phyloP scores from a whole-genome alignment of 92 coral and sea anemone species.

The Phenganax stokvisi region DNA sequence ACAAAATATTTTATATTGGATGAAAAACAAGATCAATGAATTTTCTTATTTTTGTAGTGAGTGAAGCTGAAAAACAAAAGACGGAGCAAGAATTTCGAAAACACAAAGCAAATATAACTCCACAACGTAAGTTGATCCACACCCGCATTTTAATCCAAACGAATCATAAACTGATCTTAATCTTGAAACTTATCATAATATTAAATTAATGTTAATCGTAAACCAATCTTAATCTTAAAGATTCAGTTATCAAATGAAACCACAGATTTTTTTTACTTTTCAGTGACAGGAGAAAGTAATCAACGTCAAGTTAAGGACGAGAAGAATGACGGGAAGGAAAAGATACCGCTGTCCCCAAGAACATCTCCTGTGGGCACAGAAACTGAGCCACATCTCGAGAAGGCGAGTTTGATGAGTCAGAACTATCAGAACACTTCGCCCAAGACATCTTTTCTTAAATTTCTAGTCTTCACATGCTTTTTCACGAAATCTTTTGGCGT shows the following conservation, averaged over 20 bases:
- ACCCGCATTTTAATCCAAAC: not conserved
- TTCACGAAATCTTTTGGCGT: no score
- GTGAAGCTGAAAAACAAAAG: slow-evolving; percentile 10
- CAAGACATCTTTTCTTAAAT: no score
- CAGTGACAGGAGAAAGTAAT: slow-evolving; percentile 41
- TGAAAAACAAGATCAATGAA: no score
- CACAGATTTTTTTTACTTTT: not conserved
- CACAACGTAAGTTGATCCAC: slow-evolving; percentile 18
- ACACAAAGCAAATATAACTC: slow-evolving; percentile 23
- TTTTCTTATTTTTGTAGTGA: not conserved
- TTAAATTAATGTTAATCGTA: no score
- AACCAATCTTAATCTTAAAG: no score
- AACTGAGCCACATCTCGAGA: slow-evolving; percentile 40
- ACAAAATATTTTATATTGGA: no score
- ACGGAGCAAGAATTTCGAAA: slow-evolving; percentile 28
- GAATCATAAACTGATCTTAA: no score
- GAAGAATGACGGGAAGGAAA: slow-evolving; percentile 56
- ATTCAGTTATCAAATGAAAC: not conserved
- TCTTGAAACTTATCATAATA: no score
- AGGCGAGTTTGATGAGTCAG: no score
- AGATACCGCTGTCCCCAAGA: slow-evolving; percentile 78
- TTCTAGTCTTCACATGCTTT: no score
- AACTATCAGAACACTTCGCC: no score
- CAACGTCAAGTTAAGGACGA: slow-evolving; percentile 46
- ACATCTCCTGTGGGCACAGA: slow-evolving; percentile 92